phyloP scores from a whole-genome alignment of 2,888 invertebrate species.

The Noctua janthina region DNA sequence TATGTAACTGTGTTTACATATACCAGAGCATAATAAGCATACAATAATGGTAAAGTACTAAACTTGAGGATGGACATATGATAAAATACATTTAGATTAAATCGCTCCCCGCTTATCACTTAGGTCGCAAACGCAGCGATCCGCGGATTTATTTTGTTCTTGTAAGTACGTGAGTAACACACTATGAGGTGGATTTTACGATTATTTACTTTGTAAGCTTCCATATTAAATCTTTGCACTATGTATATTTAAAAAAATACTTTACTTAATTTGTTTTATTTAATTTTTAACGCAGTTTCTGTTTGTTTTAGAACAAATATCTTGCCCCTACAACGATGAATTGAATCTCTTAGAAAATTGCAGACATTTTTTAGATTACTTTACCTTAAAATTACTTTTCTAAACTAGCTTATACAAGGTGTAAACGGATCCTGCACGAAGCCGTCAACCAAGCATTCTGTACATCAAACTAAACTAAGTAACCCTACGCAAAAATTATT shows the following conservation, averaged over 20 bases:
- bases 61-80: not conserved
- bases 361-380: not conserved
- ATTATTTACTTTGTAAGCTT: constrained; percentile 69
- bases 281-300: not conserved
- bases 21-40: not conserved
- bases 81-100: not conserved
- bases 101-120: constrained; percentile 16
- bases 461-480: no score
- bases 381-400: not conserved
- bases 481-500: no score
- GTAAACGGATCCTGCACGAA: no score
- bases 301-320: not conserved
- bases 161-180: constrained; percentile 72
- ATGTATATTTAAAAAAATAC: constrained; percentile 9
- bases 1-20: not conserved
- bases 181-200: constrained; percentile 67
- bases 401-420: no score
- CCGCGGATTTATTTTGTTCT: constrained; percentile 74
- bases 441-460: no score
- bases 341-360: not conserved
- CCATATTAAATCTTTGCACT: constrained; percentile 44
- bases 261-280: not conserved
- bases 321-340: not conserved
- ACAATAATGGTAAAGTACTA: not conserved
- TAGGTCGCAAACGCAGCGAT: constrained; percentile 46